Percentiles rank a stretch among this genome's conserved stretches.
Evolutionary conservation across 1,140 invertebrate species (phyloP).

Genomic region (Ylistrum balloti): DNA sequence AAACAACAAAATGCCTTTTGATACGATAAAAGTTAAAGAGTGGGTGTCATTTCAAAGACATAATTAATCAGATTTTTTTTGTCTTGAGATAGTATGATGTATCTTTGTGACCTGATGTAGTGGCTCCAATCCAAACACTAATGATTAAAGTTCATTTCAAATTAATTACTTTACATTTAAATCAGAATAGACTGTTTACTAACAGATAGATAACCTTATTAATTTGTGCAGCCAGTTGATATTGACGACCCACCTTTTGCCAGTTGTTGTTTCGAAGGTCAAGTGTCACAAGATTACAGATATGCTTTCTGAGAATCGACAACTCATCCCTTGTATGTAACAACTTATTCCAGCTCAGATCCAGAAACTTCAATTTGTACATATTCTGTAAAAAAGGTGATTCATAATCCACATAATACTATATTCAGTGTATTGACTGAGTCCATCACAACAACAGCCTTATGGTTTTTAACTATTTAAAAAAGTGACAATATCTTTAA

Average conservation of each 20-base stretch:
- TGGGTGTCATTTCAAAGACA: background rate
- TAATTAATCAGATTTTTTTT: background rate
- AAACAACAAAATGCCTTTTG: constrained; percentile 18
- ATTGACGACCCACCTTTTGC: constrained; percentile 73
- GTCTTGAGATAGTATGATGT: too few relatives aligned
- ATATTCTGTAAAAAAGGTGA: constrained; percentile 59
- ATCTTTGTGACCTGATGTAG: background rate
- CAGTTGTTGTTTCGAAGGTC: constrained; percentile 78
- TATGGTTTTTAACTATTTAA: too few relatives aligned
- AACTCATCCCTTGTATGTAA: constrained; percentile 78
- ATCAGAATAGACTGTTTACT: too few relatives aligned
- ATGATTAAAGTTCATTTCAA: too few relatives aligned
- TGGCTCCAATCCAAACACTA: background rate
- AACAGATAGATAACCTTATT: background rate
- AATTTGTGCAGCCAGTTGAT: background rate
- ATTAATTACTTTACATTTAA: too few relatives aligned
- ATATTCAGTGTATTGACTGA: too few relatives aligned
- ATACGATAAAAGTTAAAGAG: background rate
- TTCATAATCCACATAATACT: too few relatives aligned
- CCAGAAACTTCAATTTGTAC: constrained; percentile 71
- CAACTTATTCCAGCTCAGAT: constrained; percentile 80
- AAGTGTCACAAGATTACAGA: constrained; percentile 69
- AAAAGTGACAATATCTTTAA: too few relatives aligned
- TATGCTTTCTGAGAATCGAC: constrained; percentile 79
- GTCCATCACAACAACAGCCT: too few relatives aligned